Conservation (phyloP, 2,113 vertebrate genomes). For the Cebidichthys violaceus region DNA sequence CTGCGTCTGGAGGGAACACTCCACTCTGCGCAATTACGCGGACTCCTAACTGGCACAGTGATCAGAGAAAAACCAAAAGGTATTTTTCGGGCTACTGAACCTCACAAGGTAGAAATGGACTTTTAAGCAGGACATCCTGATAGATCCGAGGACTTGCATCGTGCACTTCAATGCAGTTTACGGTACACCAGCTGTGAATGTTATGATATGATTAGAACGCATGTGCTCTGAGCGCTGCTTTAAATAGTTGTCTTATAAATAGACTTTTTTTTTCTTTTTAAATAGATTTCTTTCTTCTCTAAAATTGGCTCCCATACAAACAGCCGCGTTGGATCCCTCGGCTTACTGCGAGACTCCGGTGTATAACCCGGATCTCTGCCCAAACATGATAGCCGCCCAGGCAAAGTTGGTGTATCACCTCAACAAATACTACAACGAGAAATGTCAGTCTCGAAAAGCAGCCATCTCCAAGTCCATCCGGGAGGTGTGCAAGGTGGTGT, state of each 20-base stretch:
- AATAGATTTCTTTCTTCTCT: conserved; percentile 86
- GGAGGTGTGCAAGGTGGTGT: conserved; percentile 99
- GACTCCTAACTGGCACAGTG: conserved; percentile 78
- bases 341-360: conserved; percentile 99
- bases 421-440: conserved; percentile 99
- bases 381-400: conserved; percentile 99
- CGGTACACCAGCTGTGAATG: conserved; percentile 64
- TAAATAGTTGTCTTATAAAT: conserved; percentile 52
- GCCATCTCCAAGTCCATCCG: conserved; percentile 98
- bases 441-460: conserved; percentile 97
- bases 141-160: conserved; percentile 63
- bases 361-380: conserved; percentile 99
- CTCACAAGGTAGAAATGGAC: conserved; percentile 80
- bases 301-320: conserved; percentile 99
- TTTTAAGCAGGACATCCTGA: conserved; percentile 68
- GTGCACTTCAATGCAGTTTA: conserved; percentile 67
- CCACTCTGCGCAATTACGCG: conserved; percentile 78
- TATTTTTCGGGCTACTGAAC: conserved; percentile 82
- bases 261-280: conserved; percentile 73
- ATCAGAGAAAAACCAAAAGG: conserved; percentile 80
- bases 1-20: conserved; percentile 86
- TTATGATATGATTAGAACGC: conserved; percentile 62
- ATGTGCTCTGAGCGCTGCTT: conserved; percentile 79
- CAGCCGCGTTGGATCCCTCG: conserved; percentile 99
- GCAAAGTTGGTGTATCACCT: conserved; percentile 99